Percentiles rank a stretch among this genome's conserved stretches.
Conservation (phyloP, 2,888 invertebrate genomes). For the Argyra leucocephala region DNA sequence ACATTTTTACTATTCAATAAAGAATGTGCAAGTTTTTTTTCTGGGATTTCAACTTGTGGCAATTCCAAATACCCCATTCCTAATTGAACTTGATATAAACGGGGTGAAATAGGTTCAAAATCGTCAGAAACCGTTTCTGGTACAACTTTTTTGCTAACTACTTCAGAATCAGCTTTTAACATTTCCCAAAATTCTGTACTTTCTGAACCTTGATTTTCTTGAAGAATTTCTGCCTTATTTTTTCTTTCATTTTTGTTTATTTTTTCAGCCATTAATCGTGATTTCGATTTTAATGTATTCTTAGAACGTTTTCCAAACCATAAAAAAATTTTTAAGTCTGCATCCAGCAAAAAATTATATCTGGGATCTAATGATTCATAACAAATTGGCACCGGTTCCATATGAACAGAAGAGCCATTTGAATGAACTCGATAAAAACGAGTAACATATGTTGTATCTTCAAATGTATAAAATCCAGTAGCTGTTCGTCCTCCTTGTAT, state of each 20-base stretch:
- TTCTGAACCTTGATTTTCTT: slow-evolving; percentile 72
- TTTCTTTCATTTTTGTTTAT: slow-evolving; percentile 98
- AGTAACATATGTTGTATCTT: slow-evolving; percentile 75
- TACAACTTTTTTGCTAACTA: slow-evolving; percentile 42
- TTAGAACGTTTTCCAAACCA: slow-evolving; percentile 75
- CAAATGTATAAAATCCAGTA: slow-evolving; percentile 94
- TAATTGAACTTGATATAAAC: slow-evolving; percentile 87
- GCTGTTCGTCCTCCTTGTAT: slow-evolving; percentile 53
- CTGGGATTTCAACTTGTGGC: slow-evolving; percentile 78
- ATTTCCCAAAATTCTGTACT: slow-evolving; percentile 74
- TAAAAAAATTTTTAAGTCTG: slow-evolving; percentile 73
- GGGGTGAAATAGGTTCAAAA: slow-evolving; percentile 47
- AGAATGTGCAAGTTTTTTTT: slow-evolving; percentile 64
- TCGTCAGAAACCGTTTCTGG: slow-evolving; percentile 36
- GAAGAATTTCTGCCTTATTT: slow-evolving; percentile 81
- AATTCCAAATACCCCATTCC: slow-evolving; percentile 98
- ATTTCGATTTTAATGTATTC: slow-evolving; percentile 74
- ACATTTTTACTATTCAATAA: slow-evolving; percentile 84
- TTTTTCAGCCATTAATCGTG: slow-evolving; percentile 82
- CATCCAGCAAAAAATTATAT: slow-evolving; percentile 85
- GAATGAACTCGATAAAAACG: slow-evolving; percentile 83
- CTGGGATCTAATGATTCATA: slow-evolving; percentile 74
- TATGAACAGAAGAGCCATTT: slow-evolving; percentile 74
- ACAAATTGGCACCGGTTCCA: slow-evolving; percentile 73
- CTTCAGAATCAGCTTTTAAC: slow-evolving; percentile 46